Evolutionary conservation across 1,140 invertebrate genomes (phyloP).

Genomic region (Leptopilina boulardi): DNA sequence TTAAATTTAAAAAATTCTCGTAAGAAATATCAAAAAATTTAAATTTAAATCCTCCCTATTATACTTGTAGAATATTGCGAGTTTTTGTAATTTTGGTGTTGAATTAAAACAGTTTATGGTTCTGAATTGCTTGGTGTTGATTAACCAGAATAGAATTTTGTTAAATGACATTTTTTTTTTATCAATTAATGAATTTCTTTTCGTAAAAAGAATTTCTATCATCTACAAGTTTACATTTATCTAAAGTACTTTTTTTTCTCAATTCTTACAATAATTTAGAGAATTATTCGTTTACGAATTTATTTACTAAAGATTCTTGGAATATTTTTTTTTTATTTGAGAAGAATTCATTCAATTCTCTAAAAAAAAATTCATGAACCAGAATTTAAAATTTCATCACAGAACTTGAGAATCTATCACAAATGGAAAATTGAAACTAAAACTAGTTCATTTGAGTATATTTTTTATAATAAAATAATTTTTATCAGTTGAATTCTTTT

Average conservation of each 20-base stretch:
- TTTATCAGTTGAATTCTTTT: no score
- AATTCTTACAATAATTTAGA: not conserved
- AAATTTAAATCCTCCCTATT: not conserved
- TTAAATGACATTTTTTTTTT: not conserved
- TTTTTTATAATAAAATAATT: no score
- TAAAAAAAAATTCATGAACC: not conserved
- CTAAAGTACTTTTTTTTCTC: not conserved
- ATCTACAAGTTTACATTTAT: not conserved
- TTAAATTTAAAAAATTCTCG: not conserved
- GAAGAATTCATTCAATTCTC: not conserved
- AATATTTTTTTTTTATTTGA: not conserved
- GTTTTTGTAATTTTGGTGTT: not conserved
- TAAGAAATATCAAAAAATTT: not conserved
- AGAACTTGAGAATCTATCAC: no score
- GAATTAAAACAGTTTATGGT: conserved; percentile 18
- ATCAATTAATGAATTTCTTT: no score
- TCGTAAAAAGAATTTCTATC: not conserved
- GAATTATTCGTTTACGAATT: not conserved
- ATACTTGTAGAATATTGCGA: conserved; percentile 14
- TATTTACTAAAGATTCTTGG: not conserved
- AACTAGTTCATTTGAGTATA: no score
- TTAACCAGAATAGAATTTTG: not conserved
- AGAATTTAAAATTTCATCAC: no score
- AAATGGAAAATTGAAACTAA: no score
- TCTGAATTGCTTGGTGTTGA: conserved; percentile 26